Base-by-base conservation (phyloP, 2,113 vertebrate genomes). In the Apeltes quadracus region DNA sequence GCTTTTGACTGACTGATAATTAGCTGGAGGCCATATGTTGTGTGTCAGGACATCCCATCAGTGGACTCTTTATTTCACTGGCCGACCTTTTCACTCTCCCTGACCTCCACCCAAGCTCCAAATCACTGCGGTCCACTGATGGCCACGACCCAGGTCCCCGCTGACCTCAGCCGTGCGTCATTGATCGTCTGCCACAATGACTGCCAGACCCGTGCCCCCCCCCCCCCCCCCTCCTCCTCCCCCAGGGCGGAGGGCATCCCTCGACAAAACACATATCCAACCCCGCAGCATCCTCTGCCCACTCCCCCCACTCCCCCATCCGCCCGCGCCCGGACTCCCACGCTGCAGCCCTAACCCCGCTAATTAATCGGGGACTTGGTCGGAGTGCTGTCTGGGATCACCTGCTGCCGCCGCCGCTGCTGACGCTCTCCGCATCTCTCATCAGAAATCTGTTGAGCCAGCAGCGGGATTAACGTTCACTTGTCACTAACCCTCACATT, bases 331-430 rank as follows among this genome's bases (percentile, higher is more conserved):
- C 61, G 61, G 68, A 72, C 80, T 75, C 88, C 75, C 79, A 85
- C 78, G 39, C 75, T 61, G n/a, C 58, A 67, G 65, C 66, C 71
- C 32, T 65, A 58, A 25, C 62, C 78, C 72, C 57, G 22, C 57
- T 88, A 87, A 90, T 90, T 87, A 86, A 86, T 85, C 77, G 73
- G 73, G 46, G 72, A 59, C 70, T 84, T 63, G 69, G 46, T 71
- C 70, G 58, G 78, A 78, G 73, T 57, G 53, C 64, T 58, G 68
- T 75, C 71, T 72, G 81, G 72, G 34, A 83, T 84, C 82, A 88
- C 84, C 78, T 83, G 76, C 65, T 83, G 59, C 69, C 46, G 67
- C 76, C 59, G 74, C 59, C 41, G 29, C 29, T 54, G 51, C 82
- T 66, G 69, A 72, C 7, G 3, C 51, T 59, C 69, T 48, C 83